Percentiles rank a stretch among this genome's conserved stretches.
These are phyloP conservation scores for Megalopta genalis DNA, from an alignment of 1,140 invertebrate species.

Conservation along the genomic window DNA sequence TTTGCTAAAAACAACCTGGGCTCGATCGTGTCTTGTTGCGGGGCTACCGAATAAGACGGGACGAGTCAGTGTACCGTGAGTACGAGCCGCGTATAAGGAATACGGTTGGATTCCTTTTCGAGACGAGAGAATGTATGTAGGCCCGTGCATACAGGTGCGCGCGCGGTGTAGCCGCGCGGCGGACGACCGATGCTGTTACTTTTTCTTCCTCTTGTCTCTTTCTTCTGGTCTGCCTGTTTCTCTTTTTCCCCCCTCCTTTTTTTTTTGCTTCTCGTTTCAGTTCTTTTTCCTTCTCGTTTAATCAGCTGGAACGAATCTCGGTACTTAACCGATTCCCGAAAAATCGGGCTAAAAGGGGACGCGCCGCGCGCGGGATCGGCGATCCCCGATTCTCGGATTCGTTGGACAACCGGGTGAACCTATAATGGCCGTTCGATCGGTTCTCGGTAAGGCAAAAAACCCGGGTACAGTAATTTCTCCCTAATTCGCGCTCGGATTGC, in stretches of 20 bases:
- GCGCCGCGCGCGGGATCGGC: background rate
- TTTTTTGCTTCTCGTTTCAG: background rate
- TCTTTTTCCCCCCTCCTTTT: background rate
- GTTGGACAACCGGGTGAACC: background rate
- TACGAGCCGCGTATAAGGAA: constrained; percentile 48
- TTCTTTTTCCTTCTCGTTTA: background rate
- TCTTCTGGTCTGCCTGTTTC: too few species aligned
- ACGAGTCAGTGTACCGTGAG: constrained; percentile 58
- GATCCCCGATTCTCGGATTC: background rate
- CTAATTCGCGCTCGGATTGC: too few species aligned
- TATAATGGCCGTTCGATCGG: background rate
- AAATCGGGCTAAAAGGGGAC: background rate
- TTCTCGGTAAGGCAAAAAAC: too few species aligned
- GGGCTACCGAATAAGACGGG: constrained; percentile 67
- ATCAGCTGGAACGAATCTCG: constrained; percentile 14
- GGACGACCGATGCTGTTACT: background rate
- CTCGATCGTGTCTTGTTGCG: constrained; percentile 62
- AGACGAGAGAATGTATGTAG: constrained; percentile 21
- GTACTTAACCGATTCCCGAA: background rate
- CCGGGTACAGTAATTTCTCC: too few species aligned
- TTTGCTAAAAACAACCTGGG: constrained; percentile 72
- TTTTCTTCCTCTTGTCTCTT: too few species aligned
- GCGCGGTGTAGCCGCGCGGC: background rate
- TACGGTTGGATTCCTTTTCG: constrained; percentile 41
- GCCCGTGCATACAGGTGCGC: background rate